Evolutionary conservation across 2,113 vertebrate species (phyloP).

Genomic region (Corythornis madagascariensis): DNA sequence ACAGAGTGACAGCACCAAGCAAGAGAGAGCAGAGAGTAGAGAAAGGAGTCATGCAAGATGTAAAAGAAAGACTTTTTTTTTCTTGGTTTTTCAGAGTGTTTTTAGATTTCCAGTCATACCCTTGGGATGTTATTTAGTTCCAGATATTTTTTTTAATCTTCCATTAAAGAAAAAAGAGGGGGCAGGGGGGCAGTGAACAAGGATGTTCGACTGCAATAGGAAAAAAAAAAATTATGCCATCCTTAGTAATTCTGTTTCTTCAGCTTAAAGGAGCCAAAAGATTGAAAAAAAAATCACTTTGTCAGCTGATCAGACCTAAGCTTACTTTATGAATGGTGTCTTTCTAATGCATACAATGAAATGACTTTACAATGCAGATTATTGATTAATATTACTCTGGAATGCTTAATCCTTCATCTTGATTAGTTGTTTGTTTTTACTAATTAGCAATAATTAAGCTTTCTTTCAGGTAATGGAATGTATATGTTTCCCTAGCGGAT

Average conservation of each 20-base stretch:
- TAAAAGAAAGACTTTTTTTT: neutral
- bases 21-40: neutral
- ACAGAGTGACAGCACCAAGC: neutral
- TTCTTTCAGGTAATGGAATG: constrained; percentile 21
- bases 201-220: neutral
- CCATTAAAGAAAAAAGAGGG: neutral
- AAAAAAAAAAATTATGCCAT: neutral
- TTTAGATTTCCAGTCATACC: neutral
- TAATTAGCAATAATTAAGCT: constrained; percentile 28
- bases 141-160: neutral
- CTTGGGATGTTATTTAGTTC: neutral
- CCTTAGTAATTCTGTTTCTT: neutral
- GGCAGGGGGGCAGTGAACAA: neutral
- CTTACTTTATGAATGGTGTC: constrained; percentile 27
- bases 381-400: constrained; percentile 19
- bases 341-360: constrained; percentile 17
- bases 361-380: constrained; percentile 15
- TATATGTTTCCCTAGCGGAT: neutral
- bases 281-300: neutral
- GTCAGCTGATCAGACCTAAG: constrained; percentile 3
- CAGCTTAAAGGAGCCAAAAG: neutral
- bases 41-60: neutral
- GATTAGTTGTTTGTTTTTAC: constrained; percentile 4
- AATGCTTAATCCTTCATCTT: constrained; percentile 39
- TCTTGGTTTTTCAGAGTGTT: neutral